Conservation (phyloP, 2,113 vertebrate genomes). For the Odontophorus gujanensis region DNA sequence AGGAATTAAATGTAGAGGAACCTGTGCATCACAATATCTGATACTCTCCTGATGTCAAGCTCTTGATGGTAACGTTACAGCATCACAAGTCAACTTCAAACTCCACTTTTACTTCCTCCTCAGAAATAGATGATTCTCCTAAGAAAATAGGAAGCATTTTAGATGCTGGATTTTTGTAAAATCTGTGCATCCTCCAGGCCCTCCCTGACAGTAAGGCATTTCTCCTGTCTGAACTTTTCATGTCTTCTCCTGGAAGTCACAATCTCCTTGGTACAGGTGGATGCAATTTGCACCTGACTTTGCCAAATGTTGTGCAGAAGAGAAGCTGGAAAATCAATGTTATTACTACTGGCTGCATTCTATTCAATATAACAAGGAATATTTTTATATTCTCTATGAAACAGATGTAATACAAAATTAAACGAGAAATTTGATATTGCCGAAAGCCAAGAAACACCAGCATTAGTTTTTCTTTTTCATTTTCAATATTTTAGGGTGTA, state of each 20-base stretch:
- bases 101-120: not conserved
- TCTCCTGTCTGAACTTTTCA: conserved; percentile 5
- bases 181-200: not conserved
- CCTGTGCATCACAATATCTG: not conserved
- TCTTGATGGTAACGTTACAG: not conserved
- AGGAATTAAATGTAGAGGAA: not conserved
- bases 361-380: not conserved
- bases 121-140: not conserved
- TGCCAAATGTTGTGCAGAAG: not conserved
- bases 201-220: not conserved
- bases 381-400: conserved; percentile 29
- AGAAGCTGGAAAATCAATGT: conserved; percentile 47
- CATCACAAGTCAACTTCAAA: not conserved
- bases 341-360: conserved; percentile 3
- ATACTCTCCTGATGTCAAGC: not conserved
- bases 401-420: not conserved
- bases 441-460: not conserved
- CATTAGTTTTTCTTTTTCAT: not conserved
- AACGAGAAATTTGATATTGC: not conserved
- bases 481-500: not conserved
- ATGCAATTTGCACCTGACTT: conserved; percentile 62
- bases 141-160: not conserved
- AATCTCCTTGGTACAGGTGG: conserved; percentile 47
- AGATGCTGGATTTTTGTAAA: not conserved
- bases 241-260: conserved; percentile 8